Evolutionary conservation across 2,888 invertebrate genomes (phyloP), one percentile per base, ranked within the genome.

Genomic region (Oithona nana): DNA sequence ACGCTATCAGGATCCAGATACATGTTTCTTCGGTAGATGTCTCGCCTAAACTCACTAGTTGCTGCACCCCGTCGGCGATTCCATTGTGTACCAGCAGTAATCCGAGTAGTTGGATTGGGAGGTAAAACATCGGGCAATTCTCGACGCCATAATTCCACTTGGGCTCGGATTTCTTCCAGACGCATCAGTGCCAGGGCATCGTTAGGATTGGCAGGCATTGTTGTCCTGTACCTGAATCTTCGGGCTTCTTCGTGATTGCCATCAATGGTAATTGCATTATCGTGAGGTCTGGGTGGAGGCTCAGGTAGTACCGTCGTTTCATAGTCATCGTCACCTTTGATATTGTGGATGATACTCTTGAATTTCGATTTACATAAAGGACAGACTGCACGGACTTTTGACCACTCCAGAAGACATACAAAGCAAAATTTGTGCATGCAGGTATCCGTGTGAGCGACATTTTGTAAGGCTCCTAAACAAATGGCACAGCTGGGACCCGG

Each of bases 361-460:
- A 94, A 94, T 2, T 82, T 79, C 71, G 89, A 87, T 71, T 95
- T 94, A 74, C 95, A 95, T 0, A 95, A 76, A 0, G 95, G 95
- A 73, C 93, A 93, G 71, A 86, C 90, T 0, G 90, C 81, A 2
- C 66, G 63, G 64, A 72, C 71, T 78, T 88, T 90, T 63, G 92
- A 90, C 94, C 94, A 95, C 70, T 89, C 87, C 65, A 88, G 74
- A 30, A 95, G 77, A 71, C 94, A 95, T 66, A 83, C 83, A 71
- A 92, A 94, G 73, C 94, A 95, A 73, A 94, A 95, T 71, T 86
- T 84, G 74, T 95, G 94, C 72, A 87, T 80, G 72, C 94, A 95
- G 58, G 85, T 86, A 72, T 94, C 86, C 0, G 92, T 88, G 72
- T 88, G 89, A 29, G 88, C 90, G 71, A 87, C 89, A 71, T 93